These are phyloP conservation scores for Strigamia crassipes DNA, from an alignment of 2,888 invertebrate genomes.

Conservation along the genomic window DNA sequence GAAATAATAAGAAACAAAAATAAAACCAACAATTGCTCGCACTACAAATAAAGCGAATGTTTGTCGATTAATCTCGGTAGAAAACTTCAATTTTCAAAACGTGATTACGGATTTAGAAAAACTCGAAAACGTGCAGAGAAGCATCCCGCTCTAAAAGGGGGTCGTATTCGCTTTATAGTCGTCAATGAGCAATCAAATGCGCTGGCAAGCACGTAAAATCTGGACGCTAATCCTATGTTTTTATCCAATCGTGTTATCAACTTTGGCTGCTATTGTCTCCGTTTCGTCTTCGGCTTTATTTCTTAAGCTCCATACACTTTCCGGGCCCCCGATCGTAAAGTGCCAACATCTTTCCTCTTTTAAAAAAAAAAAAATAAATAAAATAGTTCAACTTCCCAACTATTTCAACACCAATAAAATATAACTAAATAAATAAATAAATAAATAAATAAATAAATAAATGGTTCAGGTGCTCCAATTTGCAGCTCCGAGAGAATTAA, in stretches of 20 bases:
- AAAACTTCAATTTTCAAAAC: no score
- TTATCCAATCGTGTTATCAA: constrained; percentile 21
- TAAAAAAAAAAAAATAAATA: not conserved
- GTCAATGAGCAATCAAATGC: constrained; percentile 35
- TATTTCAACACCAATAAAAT: not conserved
- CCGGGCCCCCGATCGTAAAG: constrained; percentile 32
- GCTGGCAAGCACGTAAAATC: not conserved
- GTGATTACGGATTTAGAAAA: not conserved
- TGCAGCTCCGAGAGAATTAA: not conserved
- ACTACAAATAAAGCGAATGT: no score
- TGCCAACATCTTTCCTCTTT: not conserved
- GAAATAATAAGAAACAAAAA: no score
- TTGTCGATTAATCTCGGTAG: no score
- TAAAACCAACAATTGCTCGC: no score
- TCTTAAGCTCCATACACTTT: constrained; percentile 4
- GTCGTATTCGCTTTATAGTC: constrained; percentile 20
- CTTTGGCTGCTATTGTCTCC: not conserved
- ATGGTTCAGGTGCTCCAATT: not conserved
- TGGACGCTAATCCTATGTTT: constrained; percentile 40
- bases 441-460: constrained; percentile 1
- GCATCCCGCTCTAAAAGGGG: not conserved
- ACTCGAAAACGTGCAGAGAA: not conserved
- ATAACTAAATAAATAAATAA: not conserved
- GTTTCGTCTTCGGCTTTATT: constrained; percentile 8
- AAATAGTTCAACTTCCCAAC: not conserved